Evolutionary conservation across 2,113 vertebrate genomes (phyloP).

Genomic region (Mustela lutreola): DNA sequence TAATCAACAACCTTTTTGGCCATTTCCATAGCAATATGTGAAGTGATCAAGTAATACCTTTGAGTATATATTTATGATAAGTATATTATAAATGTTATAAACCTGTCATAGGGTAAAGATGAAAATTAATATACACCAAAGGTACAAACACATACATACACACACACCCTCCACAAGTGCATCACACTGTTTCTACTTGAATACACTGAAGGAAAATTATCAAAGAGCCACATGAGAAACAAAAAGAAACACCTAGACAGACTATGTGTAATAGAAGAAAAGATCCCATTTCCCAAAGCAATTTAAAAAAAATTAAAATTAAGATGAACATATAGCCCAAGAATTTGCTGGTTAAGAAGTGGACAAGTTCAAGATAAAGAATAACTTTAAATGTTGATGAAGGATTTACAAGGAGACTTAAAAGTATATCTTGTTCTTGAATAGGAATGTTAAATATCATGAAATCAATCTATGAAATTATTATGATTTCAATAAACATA

Average conservation of each 20-base stretch:
- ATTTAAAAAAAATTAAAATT: neutral
- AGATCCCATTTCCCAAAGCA: neutral
- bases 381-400: neutral
- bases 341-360: neutral
- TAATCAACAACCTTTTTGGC: neutral
- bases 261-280: neutral
- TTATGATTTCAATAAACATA: neutral
- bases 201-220: neutral
- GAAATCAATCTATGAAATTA: neutral
- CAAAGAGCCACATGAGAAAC: neutral
- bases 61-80: neutral
- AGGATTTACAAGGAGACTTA: neutral
- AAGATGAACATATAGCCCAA: neutral
- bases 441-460: neutral
- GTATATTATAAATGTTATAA: neutral
- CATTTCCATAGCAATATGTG: slow-evolving; percentile 29
- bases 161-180: neutral
- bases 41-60: neutral
- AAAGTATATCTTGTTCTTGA: neutral
- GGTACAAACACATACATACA: neutral
- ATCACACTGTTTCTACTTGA: neutral
- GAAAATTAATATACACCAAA: slow-evolving; percentile 3
- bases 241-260: neutral
- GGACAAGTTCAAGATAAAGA: neutral
- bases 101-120: neutral